A percentile compares a stretch with the other conserved stretches of the same genome.
Conservation (phyloP, 2,797 vertebrate species). For the Distichodus sexfasciatus region DNA sequence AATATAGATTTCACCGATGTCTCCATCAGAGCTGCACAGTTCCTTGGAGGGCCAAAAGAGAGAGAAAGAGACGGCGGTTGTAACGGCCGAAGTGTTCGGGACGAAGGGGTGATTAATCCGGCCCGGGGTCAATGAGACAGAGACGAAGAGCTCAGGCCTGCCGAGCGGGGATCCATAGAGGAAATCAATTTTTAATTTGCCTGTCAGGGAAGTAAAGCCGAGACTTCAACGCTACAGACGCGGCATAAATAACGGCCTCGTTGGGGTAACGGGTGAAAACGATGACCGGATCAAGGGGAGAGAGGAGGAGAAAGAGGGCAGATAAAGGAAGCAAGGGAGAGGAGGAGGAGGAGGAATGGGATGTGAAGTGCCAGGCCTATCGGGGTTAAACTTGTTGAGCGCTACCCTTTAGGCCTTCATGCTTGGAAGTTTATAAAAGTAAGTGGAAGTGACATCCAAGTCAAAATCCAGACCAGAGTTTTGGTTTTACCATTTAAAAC, state of each 20-base stretch:
- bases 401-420: slow-evolving; percentile 24
- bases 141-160: slow-evolving; percentile 45
- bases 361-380: slow-evolving; percentile 32
- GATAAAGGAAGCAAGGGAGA: slow-evolving; percentile 44
- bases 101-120: slow-evolving; percentile 50
- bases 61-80: background rate
- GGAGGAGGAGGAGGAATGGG: slow-evolving; percentile 25
- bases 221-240: slow-evolving; percentile 52
- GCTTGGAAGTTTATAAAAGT: no score
- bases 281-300: background rate
- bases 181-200: slow-evolving; percentile 65
- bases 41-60: background rate
- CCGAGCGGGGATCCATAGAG: slow-evolving; percentile 49
- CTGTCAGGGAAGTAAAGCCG: slow-evolving; percentile 59
- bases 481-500: no score
- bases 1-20: slow-evolving; percentile 16
- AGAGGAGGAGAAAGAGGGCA: slow-evolving; percentile 9
- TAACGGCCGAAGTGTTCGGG: slow-evolving; percentile 38
- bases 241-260: slow-evolving; percentile 57
- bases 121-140: slow-evolving; percentile 52
- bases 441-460: no score
- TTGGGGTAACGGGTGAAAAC: slow-evolving; percentile 33
- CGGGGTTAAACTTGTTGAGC: slow-evolving; percentile 22
- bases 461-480: no score
- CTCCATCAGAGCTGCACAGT: slow-evolving; percentile 2